Percentiles rank a stretch among this genome's conserved stretches.
Evolutionary conservation across 2,797 vertebrate species (phyloP).

Genomic region (Sorex maritimensis): DNA sequence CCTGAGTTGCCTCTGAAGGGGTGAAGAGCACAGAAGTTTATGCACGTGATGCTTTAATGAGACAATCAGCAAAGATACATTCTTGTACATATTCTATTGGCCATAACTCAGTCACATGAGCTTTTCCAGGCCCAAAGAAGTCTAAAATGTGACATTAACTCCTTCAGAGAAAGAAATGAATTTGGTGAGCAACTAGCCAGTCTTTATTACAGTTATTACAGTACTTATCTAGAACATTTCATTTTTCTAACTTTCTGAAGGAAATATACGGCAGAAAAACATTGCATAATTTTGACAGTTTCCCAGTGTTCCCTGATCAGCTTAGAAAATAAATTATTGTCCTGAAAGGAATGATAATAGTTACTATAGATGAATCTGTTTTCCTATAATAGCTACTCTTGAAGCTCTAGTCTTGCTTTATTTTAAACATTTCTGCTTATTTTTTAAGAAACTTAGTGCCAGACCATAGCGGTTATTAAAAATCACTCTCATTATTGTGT

Average conservation of each 20-base stretch:
- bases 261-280: not conserved
- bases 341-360: slow-evolving; percentile 64
- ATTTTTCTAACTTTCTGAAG: slow-evolving; percentile 33
- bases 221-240: slow-evolving; percentile 12
- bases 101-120: slow-evolving; percentile 21
- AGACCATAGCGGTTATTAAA: not conserved
- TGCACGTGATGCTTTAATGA: not conserved
- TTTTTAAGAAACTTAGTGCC: slow-evolving; percentile 1
- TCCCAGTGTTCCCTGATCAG: slow-evolving; percentile 32
- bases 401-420: slow-evolving; percentile 38
- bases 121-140: slow-evolving; percentile 31
- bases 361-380: not conserved
- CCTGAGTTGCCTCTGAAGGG: not conserved
- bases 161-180: not conserved
- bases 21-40: not conserved
- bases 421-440: slow-evolving; percentile 14
- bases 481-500: not conserved
- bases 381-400: slow-evolving; percentile 41
- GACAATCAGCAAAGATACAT: not conserved
- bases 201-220: not conserved
- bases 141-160: slow-evolving; percentile 28
- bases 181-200: not conserved
- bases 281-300: slow-evolving; percentile 49
- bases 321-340: slow-evolving; percentile 69
- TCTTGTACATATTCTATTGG: slow-evolving; percentile 31